Conservation (phyloP, 2,797 vertebrate genomes). For the Cyclura pinguis region DNA sequence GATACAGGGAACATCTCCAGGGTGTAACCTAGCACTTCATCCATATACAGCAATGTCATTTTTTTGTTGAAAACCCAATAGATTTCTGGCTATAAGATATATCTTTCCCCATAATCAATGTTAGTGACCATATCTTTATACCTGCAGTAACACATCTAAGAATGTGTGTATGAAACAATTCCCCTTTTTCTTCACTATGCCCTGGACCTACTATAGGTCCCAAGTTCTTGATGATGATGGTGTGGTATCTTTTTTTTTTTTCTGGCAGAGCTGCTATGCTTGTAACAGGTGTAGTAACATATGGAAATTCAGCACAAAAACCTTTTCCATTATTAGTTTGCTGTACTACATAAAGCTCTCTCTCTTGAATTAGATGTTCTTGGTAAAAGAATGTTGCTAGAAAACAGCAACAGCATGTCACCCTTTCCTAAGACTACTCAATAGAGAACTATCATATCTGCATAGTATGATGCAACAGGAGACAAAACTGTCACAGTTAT, state of each 20-base stretch:
- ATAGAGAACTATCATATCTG: too few relatives aligned
- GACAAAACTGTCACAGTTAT: too few relatives aligned
- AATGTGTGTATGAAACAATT: background rate
- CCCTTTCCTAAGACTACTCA: background rate
- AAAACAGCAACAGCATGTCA: background rate
- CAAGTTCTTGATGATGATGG: background rate
- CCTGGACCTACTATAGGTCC: background rate
- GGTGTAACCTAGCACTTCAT: background rate
- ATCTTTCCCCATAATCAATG: background rate
- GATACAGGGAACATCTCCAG: background rate
- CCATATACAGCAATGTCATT: background rate
- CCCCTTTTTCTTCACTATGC: background rate
- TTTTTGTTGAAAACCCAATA: background rate
- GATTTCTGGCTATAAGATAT: background rate
- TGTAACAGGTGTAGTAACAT: background rate
- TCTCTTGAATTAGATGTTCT: background rate
- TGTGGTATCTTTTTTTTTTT: background rate
- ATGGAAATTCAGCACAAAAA: background rate
- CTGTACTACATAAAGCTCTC: background rate
- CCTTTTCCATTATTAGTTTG: background rate
- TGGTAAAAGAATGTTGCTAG: background rate
- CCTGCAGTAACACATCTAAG: background rate
- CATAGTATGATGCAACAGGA: too few relatives aligned
- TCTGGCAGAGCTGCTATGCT: background rate
- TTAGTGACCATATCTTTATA: background rate